A percentile compares a stretch with the other conserved stretches of the same genome.
These are phyloP conservation scores for Rhopilema esculentum DNA, from an alignment of 30 jellyfish, hydroid and myxozoan species.

Conservation along the genomic window DNA sequence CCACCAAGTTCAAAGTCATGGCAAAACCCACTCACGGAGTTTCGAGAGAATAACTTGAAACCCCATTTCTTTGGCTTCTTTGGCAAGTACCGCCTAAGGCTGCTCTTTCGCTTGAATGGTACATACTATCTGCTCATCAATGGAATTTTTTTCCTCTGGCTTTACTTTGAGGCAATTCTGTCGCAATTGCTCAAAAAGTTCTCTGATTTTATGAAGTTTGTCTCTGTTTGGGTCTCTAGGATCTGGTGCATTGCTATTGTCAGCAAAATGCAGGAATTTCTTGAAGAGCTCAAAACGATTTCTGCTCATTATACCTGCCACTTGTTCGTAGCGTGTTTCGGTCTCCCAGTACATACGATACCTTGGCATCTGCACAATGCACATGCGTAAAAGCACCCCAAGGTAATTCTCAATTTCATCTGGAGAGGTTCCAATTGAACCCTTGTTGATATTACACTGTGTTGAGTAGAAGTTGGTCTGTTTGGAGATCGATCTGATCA, in stretches of 20 bases:
- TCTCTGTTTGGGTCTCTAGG: constrained; percentile 44
- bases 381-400: constrained; percentile 59
- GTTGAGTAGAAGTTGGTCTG: constrained; percentile 66
- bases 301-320: constrained; percentile 68
- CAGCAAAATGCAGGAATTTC: constrained; percentile 53
- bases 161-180: constrained; percentile 43
- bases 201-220: constrained; percentile 33
- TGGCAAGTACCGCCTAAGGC: constrained; percentile 54
- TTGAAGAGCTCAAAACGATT: constrained; percentile 43
- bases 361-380: constrained; percentile 63
- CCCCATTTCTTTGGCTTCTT: constrained; percentile 74
- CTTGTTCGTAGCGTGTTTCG: constrained; percentile 58
- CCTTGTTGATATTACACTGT: constrained; percentile 40
- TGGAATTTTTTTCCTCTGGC: constrained; percentile 61
- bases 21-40: constrained; percentile 53
- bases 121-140: constrained; percentile 52
- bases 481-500: constrained; percentile 13
- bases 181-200: constrained; percentile 51
- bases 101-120: constrained; percentile 48
- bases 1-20: constrained; percentile 49
- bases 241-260: constrained; percentile 21
- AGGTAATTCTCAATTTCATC: constrained; percentile 23
- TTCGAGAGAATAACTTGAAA: constrained; percentile 57
- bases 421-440: constrained; percentile 33
- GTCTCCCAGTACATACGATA: constrained; percentile 63